These are phyloP conservation scores for Calycopis cecrops DNA, from an alignment of 1,140 invertebrate genomes.

Conservation along the genomic window DNA sequence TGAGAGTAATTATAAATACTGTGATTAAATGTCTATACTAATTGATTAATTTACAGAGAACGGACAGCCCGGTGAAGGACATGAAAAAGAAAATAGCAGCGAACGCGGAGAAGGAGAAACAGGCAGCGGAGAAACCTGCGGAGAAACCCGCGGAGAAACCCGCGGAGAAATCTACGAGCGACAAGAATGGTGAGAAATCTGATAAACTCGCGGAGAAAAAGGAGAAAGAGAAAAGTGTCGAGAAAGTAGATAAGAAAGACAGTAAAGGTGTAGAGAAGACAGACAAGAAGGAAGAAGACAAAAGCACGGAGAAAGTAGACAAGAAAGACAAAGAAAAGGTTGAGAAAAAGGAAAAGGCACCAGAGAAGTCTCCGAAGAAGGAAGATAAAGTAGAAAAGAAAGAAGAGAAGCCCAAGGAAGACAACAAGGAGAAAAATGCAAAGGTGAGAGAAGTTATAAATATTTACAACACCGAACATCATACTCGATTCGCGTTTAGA, in stretches of 20 bases:
- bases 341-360: conserved; percentile 22
- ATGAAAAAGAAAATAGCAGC: conserved; percentile 67
- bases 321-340: conserved; percentile 24
- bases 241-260: conserved; percentile 30
- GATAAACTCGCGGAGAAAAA: conserved; percentile 30
- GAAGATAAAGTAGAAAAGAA: conserved; percentile 32
- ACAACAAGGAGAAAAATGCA: conserved; percentile 40
- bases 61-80: conserved; percentile 58
- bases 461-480: no score
- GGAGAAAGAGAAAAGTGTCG: conserved; percentile 22
- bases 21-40: neutral
- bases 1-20: neutral
- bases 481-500: no score
- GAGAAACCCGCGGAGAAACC: conserved; percentile 31
- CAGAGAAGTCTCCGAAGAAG: conserved; percentile 32
- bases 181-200: conserved; percentile 29
- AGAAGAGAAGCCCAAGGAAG: conserved; percentile 33
- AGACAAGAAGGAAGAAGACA: conserved; percentile 30
- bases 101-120: conserved; percentile 61
- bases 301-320: conserved; percentile 35
- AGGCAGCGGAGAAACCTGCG: conserved; percentile 33
- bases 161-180: conserved; percentile 25
- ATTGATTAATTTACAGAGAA: conserved; percentile 30
- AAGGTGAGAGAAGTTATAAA: conserved; percentile 36
- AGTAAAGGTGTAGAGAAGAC: conserved; percentile 27